Evolutionary conservation across 2,797 vertebrate genomes (phyloP).

Genomic region (Podarcis siculus): DNA sequence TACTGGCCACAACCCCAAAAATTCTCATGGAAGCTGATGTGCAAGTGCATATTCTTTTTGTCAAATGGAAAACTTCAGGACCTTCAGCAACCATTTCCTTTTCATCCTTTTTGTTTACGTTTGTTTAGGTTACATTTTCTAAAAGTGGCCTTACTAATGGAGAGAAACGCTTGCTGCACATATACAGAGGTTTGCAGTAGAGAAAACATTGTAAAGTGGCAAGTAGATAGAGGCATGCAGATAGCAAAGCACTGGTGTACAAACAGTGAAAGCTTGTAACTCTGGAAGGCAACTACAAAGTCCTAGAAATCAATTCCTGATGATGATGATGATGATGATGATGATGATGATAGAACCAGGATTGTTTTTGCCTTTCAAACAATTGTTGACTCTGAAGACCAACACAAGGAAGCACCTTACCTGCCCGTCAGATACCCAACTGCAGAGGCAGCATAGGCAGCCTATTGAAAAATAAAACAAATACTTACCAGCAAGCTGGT

Average conservation of each 20-base stretch:
- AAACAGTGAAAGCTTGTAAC: not conserved
- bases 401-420: constrained; percentile 71
- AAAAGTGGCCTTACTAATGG: not conserved
- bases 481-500: constrained; percentile 13
- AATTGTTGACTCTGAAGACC: constrained; percentile 11
- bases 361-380: not conserved
- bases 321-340: not conserved
- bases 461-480: constrained; percentile 78
- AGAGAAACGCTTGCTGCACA: not conserved
- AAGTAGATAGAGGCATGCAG: not conserved
- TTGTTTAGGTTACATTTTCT: not conserved
- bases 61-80: not conserved
- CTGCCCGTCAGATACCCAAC: constrained; percentile 93
- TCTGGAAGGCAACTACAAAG: not conserved
- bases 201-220: not conserved
- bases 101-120: not conserved
- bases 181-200: too few species aligned
- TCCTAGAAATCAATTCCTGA: not conserved
- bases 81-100: not conserved
- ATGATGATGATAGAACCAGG: not conserved
- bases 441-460: constrained; percentile 95
- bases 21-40: not conserved
- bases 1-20: not conserved
- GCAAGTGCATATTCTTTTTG: not conserved
- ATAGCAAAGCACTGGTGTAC: not conserved